These are phyloP conservation scores for Limanda limanda DNA, from an alignment of 2,113 vertebrate species.

Conservation along the genomic window DNA sequence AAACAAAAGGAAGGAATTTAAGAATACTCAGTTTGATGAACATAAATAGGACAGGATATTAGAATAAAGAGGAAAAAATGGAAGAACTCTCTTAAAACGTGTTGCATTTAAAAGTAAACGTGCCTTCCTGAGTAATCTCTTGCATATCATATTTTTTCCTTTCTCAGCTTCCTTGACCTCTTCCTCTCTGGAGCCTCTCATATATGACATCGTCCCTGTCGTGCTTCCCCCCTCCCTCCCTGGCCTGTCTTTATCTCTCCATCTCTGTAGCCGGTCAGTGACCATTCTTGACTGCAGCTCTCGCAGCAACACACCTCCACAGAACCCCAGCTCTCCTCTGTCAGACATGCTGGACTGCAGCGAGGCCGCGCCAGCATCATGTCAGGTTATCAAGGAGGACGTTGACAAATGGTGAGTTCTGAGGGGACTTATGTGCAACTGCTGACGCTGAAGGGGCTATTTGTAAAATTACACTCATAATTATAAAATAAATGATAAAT, in stretches of 20 bases:
- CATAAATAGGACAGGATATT: slow-evolving; percentile 8
- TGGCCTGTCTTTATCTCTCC: slow-evolving; percentile 12
- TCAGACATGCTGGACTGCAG: slow-evolving; percentile 69
- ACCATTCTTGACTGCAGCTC: slow-evolving; percentile 53
- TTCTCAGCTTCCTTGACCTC: not conserved
- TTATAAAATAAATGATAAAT: not conserved
- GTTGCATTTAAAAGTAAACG: not conserved
- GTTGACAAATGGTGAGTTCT: slow-evolving; percentile 76
- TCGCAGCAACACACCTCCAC: slow-evolving; percentile 39
- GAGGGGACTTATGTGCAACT: not conserved
- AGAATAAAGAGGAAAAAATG: not conserved
- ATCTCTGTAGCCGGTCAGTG: slow-evolving; percentile 34
- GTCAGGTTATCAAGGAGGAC: slow-evolving; percentile 74
- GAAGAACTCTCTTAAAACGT: not conserved
- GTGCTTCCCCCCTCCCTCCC: slow-evolving; percentile 13
- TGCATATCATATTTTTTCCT: not conserved
- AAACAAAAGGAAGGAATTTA: slow-evolving; percentile 52
- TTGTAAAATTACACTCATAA: not conserved
- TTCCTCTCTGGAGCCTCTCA: slow-evolving; percentile 9
- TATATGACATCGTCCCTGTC: slow-evolving; percentile 6
- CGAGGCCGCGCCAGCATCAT: slow-evolving; percentile 65
- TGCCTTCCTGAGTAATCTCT: not conserved
- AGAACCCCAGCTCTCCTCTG: slow-evolving; percentile 43
- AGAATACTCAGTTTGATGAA: slow-evolving; percentile 12
- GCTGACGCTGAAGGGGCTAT: not conserved